Base-by-base conservation (phyloP, 2,797 vertebrate species). In the Todus mexicanus region DNA sequence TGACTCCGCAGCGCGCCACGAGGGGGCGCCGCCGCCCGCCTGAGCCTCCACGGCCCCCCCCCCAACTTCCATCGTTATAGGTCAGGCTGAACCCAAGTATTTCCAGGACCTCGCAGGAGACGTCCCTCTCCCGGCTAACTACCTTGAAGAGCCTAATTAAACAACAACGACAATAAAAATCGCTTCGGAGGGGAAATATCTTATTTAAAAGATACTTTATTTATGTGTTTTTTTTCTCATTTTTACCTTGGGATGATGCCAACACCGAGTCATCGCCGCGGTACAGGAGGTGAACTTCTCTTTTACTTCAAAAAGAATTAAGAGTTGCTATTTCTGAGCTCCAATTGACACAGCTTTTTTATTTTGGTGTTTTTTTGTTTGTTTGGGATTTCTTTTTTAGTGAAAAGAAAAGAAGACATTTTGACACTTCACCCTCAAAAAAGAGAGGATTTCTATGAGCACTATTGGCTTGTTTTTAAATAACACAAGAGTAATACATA, bases 201-300 rank as follows among this genome's bases (percentile, higher is more conserved):
- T 57, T 43, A 35, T 68, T 17, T 31, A 57, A 77, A n/a, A 26
- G 13, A 37, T 10, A 6, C 16, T 56, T 59, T 31, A 16, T 43
- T 29, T 38, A 59, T 9, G 2, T 20, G 33, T 42, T 70, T 40
- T 57, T 64, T 40, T 57, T 64, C 31, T 48, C 37, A 37, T 48
- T 83, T 74, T 68, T 31, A 35, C 37, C 19, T 50, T 25, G 47
- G 26, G 1, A 7, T 15, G 29, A n/a, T 12, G 23, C 1, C 2
- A 68, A 45, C 0, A 0, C 21, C 29, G 21, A n/a, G 16, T 38
- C 8, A 0, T 33, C 20, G 2, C 31, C 0, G 0, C 10, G 10
- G 15, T 33, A 42, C 17, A n/a, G 29, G 12, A 65, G 33, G 56
- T 4, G 0, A 64, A 54, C 15, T 48, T 35, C 17, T 45, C 3